Evolutionary conservation across 2,113 vertebrate genomes (phyloP).

Genomic region (Emydocephalus ijimae): DNA sequence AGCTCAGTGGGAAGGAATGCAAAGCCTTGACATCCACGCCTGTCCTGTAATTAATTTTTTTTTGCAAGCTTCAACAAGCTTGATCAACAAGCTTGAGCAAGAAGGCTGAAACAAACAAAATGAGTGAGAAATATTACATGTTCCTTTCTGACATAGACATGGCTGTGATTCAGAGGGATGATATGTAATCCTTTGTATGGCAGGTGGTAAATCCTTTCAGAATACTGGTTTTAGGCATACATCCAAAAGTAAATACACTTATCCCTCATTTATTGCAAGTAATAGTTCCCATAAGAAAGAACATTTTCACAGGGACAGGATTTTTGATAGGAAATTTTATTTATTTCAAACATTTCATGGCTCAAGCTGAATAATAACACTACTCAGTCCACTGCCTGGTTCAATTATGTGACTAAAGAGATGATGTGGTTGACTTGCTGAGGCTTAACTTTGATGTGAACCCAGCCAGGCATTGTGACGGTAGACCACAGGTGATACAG

Average conservation of each 20-base stretch:
- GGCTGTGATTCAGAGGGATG: not conserved
- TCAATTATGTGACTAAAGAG: not conserved
- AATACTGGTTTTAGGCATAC: not conserved
- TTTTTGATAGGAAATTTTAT: not conserved
- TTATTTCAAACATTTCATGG: not conserved
- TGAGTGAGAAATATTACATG: too few species aligned
- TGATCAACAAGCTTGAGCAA: not conserved
- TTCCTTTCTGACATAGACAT: not conserved
- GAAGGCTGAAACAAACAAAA: not conserved
- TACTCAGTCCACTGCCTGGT: not conserved
- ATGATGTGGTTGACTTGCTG: not conserved
- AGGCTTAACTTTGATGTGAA: not conserved
- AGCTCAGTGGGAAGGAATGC: constrained; percentile 17
- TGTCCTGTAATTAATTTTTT: constrained; percentile 14
- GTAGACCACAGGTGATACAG: not conserved
- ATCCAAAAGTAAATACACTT: not conserved
- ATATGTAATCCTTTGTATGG: not conserved
- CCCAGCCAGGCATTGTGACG: not conserved
- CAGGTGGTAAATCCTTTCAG: not conserved
- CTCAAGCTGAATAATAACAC: not conserved
- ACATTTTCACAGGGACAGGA: not conserved
- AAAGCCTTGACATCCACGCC: not conserved
- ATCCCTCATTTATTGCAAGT: not conserved
- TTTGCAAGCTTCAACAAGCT: constrained; percentile 13
- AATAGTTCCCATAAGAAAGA: not conserved